phyloP scores from a whole-genome alignment of 1,140 invertebrate genomes.

The Homalodisca vitripennis region DNA sequence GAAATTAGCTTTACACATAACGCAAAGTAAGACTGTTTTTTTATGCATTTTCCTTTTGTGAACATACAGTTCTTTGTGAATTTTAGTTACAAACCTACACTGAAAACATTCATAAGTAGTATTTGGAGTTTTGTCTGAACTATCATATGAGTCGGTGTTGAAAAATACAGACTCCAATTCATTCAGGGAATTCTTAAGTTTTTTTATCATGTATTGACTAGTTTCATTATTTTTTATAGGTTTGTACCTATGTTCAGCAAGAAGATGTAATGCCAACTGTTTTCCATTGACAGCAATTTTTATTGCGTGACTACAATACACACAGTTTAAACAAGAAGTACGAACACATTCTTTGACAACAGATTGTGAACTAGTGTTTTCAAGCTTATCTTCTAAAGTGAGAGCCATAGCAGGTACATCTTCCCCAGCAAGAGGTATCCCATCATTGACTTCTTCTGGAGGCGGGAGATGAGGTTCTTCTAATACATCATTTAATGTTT shows the following conservation, averaged over 20 bases:
- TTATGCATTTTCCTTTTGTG: conserved; percentile 83
- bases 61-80: conserved; percentile 79
- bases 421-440: too few species aligned
- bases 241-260: conserved; percentile 71
- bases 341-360: too few species aligned
- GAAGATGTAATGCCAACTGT: conserved; percentile 72
- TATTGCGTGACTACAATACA: too few species aligned
- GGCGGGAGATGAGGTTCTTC: too few species aligned
- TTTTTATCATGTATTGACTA: conserved; percentile 63
- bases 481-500: too few species aligned
- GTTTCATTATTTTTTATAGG: conserved; percentile 65
- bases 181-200: conserved; percentile 62
- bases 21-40: conserved; percentile 73
- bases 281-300: conserved; percentile 78
- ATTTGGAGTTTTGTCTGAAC: conserved; percentile 54
- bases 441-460: too few species aligned
- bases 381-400: too few species aligned
- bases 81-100: conserved; percentile 68
- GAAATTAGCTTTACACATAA: conserved; percentile 83
- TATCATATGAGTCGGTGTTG: conserved; percentile 69
- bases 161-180: conserved; percentile 63
- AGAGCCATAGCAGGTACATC: too few species aligned
- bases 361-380: too few species aligned
- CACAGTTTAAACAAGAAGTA: too few species aligned
- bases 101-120: conserved; percentile 77